Conservation (phyloP, 2,113 vertebrate genomes). For the Megaptera novaeangliae region DNA sequence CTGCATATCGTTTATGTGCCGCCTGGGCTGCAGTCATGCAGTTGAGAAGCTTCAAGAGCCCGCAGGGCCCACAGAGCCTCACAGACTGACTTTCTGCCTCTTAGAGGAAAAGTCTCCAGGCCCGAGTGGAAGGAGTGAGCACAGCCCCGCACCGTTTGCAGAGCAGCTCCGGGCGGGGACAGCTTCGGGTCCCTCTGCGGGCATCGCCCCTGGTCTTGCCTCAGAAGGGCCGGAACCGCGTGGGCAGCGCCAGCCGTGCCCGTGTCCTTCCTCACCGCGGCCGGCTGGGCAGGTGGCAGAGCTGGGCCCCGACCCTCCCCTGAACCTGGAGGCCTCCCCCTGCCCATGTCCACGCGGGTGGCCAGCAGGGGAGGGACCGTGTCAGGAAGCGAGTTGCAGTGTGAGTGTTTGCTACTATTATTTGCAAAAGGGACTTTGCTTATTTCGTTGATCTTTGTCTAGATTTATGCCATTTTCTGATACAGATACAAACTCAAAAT, state of each 20-base stretch:
- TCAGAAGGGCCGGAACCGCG: fast-evolving
- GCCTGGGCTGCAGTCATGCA: fast-evolving
- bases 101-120: not conserved
- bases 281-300: not conserved
- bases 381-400: fast-evolving
- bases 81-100: not conserved
- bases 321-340: not conserved
- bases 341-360: not conserved
- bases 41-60: not conserved
- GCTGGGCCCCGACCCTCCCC: not conserved
- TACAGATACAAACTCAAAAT: not conserved
- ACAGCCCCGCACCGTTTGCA: not conserved
- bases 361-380: not conserved
- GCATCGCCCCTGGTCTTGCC: not conserved
- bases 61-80: not conserved
- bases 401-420: not conserved
- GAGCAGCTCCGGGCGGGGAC: no score
- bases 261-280: fast-evolving
- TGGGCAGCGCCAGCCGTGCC: not conserved
- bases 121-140: not conserved
- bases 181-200: not conserved
- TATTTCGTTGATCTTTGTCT: not conserved
- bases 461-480: not conserved
- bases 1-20: not conserved
- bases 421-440: not conserved